Evolutionary conservation across 1,140 invertebrate genomes (phyloP).

Genomic region (Aricia agestis): DNA sequence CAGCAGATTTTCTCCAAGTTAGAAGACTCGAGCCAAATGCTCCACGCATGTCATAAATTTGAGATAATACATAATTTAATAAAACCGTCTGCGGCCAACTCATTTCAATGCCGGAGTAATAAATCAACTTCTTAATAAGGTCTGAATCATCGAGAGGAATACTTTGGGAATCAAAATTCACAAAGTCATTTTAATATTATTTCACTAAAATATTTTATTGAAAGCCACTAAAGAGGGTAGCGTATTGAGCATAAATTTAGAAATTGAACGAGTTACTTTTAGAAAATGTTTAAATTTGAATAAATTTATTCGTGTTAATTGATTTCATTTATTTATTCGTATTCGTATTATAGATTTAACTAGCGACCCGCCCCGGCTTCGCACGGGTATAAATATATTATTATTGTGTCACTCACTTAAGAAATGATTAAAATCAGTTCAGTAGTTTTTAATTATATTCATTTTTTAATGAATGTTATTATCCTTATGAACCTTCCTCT

Average conservation of each 20-base stretch:
- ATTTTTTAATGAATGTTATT: no score
- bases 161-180: constrained; percentile 35
- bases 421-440: no score
- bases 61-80: neutral
- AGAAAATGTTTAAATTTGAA: constrained; percentile 31
- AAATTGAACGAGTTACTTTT: constrained; percentile 26
- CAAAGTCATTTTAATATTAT: constrained; percentile 42
- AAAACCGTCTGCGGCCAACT: neutral
- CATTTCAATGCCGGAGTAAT: neutral
- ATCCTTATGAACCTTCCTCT: no score
- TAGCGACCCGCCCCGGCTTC: no score
- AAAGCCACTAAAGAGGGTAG: constrained; percentile 49
- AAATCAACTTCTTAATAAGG: constrained; percentile 5
- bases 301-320: neutral
- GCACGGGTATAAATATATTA: no score
- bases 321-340: neutral
- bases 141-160: neutral
- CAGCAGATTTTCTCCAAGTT: neutral
- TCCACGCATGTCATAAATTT: constrained; percentile 1
- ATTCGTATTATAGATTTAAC: no score
- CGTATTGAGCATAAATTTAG: constrained; percentile 49
- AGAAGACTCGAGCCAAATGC: neutral
- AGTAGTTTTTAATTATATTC: no score
- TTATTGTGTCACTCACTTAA: no score
- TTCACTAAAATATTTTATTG: constrained; percentile 45